These are phyloP conservation scores for Tragelaphus eurycerus DNA, from an alignment of 2,797 vertebrate species.

Conservation along the genomic window DNA sequence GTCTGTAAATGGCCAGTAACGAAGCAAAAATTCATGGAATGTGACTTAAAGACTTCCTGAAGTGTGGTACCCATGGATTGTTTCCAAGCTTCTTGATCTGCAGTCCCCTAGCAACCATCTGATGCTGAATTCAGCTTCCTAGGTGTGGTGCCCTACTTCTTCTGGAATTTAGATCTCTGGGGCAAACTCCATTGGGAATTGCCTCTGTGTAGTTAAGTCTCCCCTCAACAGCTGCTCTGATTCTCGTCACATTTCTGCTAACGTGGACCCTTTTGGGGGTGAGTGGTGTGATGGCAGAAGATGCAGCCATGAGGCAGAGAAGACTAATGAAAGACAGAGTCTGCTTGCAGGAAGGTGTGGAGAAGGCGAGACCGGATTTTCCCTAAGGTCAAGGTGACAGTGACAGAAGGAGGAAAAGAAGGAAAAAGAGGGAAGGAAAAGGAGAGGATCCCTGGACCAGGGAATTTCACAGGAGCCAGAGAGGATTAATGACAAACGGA, in stretches of 20 bases:
- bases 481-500: not conserved
- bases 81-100: not conserved
- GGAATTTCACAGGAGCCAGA: slow-evolving; percentile 42
- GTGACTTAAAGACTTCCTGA: slow-evolving; percentile 44
- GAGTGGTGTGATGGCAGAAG: slow-evolving; percentile 6
- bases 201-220: not conserved
- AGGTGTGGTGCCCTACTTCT: slow-evolving; percentile 27
- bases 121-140: not conserved
- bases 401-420: not conserved
- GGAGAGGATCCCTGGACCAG: slow-evolving; percentile 25
- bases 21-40: slow-evolving; percentile 46
- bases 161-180: slow-evolving; percentile 37
- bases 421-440: not conserved
- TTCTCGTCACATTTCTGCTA: slow-evolving; percentile 37
- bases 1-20: not conserved
- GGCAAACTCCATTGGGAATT: slow-evolving; percentile 9
- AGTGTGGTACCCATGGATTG: not conserved
- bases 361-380: slow-evolving; percentile 15
- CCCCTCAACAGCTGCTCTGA: not conserved
- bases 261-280: not conserved
- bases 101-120: not conserved
- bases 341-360: not conserved
- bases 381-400: slow-evolving; percentile 9
- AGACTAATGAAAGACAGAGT: not conserved
- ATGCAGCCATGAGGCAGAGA: not conserved